Conservation (phyloP, 2,888 invertebrate genomes). For the Auanema freiburgensis region DNA sequence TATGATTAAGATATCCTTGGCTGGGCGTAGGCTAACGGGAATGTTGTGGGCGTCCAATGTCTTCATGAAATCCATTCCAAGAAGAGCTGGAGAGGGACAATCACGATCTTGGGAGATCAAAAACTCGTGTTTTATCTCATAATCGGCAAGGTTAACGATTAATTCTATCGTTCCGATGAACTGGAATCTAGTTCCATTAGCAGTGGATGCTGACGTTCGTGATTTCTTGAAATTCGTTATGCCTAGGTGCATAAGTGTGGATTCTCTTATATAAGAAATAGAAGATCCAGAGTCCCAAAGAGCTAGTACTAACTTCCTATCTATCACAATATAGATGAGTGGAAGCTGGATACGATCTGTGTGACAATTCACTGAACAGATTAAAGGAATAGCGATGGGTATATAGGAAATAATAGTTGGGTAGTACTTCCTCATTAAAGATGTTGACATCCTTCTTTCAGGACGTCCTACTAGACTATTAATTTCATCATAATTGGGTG, state of each 20-base stretch:
- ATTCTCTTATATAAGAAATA: not conserved
- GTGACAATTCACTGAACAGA: not conserved
- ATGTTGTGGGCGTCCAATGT: constrained; percentile 1
- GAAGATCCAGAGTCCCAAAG: not conserved
- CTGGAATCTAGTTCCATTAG: not conserved
- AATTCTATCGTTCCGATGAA: not conserved
- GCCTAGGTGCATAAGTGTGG: not conserved
- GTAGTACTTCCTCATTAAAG: not conserved
- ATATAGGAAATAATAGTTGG: not conserved
- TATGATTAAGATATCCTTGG: no score
- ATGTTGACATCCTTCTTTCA: not conserved
- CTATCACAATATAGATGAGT: not conserved
- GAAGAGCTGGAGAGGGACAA: constrained; percentile 11
- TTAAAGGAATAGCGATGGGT: not conserved
- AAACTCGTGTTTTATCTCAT: constrained; percentile 3
- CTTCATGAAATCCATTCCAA: constrained; percentile 15
- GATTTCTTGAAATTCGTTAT: not conserved
- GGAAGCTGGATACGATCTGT: not conserved
- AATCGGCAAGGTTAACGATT: not conserved
- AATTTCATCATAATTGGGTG: not conserved
- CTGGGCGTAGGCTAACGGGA: no score
- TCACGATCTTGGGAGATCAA: constrained; percentile 6
- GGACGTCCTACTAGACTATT: not conserved
- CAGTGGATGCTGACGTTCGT: not conserved
- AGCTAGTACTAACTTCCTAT: not conserved